A percentile compares a stretch with the other conserved stretches of the same genome.
Conservation (phyloP, 2,113 vertebrate species). For the Gulo gulo region DNA sequence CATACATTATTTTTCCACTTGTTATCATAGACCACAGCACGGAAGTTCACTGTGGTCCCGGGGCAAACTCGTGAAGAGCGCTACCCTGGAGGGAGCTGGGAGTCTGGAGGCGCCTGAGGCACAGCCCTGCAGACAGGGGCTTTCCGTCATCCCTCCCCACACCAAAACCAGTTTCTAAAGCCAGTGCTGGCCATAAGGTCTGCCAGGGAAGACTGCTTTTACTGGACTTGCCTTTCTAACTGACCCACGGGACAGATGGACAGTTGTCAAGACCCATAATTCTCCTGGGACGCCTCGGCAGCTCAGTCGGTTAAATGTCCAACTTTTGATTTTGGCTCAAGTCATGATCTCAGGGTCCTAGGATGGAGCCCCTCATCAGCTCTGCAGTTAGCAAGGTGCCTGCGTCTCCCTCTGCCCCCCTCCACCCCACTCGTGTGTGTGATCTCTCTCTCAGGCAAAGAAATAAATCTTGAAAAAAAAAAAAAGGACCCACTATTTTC, state of each 20-base stretch:
- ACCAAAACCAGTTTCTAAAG: background rate
- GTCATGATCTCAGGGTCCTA: background rate
- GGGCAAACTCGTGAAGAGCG: background rate
- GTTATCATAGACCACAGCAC: background rate
- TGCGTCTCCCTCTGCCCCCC: background rate
- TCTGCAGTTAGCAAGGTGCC: background rate
- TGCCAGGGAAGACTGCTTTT: background rate
- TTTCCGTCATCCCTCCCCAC: background rate
- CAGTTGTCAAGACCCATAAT: background rate
- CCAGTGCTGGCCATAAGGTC: background rate
- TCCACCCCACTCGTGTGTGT: background rate
- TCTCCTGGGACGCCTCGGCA: background rate
- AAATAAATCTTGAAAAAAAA: background rate
- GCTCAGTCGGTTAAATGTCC: background rate
- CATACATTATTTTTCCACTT: background rate
- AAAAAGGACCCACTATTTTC: background rate
- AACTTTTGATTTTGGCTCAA: background rate
- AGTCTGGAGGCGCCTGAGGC: background rate
- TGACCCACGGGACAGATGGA: background rate
- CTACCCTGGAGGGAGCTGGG: background rate
- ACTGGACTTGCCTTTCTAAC: background rate
- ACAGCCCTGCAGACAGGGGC: background rate
- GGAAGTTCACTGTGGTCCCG: background rate
- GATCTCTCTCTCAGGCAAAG: background rate
- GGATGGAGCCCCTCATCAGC: background rate